These are phyloP conservation scores for Misgurnus anguillicaudatus DNA, from an alignment of 2,113 vertebrate genomes.

Conservation along the genomic window DNA sequence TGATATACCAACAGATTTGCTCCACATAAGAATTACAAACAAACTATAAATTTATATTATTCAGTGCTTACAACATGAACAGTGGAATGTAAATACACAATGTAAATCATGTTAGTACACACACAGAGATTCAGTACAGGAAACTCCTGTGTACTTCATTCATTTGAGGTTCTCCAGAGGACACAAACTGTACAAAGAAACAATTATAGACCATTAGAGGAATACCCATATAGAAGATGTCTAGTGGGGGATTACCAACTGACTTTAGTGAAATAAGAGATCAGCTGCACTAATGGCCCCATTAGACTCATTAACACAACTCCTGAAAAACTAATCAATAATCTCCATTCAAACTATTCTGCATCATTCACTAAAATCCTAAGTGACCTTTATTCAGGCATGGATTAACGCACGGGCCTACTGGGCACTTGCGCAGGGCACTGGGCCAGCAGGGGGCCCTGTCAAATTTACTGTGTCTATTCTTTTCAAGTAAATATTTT, in stretches of 20 bases:
- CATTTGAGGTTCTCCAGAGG: no score
- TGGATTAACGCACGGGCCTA: no score
- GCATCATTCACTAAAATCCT: conserved; percentile 18
- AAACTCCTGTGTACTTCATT: not conserved
- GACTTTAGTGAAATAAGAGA: not conserved
- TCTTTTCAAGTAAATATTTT: no score
- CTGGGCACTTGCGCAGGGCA: no score
- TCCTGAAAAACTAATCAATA: conserved; percentile 20
- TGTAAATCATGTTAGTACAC: no score
- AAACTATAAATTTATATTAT: not conserved
- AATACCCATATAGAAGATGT: not conserved
- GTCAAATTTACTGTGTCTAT: no score
- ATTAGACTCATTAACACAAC: conserved; percentile 6
- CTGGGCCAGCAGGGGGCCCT: no score
- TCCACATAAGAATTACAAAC: not conserved
- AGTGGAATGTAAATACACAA: no score
- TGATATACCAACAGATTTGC: no score
- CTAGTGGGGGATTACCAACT: conserved; percentile 1
- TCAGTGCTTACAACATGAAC: not conserved
- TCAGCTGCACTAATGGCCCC: conserved; percentile 14
- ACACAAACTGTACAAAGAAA: no score
- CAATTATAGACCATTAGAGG: not conserved
- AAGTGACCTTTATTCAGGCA: conserved; percentile 1
- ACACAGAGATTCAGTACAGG: not conserved
- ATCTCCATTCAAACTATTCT: not conserved